Evolutionary conservation across 2,113 vertebrate species (phyloP).

Genomic region (Gorsachius goisagi): DNA sequence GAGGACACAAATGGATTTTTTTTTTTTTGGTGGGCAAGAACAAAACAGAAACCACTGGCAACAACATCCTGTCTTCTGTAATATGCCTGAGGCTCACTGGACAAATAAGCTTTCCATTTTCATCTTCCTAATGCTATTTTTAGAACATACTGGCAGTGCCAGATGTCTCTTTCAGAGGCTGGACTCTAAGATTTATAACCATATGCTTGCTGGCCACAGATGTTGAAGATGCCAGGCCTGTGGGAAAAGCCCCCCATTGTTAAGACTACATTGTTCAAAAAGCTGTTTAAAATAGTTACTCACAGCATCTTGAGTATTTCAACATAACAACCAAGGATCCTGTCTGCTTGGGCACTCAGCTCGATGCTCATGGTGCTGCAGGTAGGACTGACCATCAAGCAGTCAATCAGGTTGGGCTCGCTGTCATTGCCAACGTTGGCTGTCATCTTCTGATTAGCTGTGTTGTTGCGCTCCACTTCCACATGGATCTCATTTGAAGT

Average conservation of each 20-base stretch:
- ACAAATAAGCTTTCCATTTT: conserved; percentile 44
- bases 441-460: conserved; percentile 87
- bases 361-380: conserved; percentile 96
- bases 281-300: conserved; percentile 66
- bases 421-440: conserved; percentile 85
- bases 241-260: neutral
- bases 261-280: neutral
- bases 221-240: neutral
- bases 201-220: neutral
- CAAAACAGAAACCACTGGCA: conserved; percentile 20
- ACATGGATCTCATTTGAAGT: conserved; percentile 96
- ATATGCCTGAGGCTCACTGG: conserved; percentile 4
- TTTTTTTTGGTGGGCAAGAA: conserved; percentile 16
- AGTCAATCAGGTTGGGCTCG: conserved; percentile 98
- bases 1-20: neutral
- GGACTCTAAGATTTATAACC: conserved; percentile 37
- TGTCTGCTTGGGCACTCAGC: conserved; percentile 93
- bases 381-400: conserved; percentile 95
- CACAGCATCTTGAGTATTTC: conserved; percentile 99
- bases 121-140: conserved; percentile 51
- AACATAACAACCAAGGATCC: conserved; percentile 94
- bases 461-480: conserved; percentile 95
- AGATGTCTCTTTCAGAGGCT: conserved; percentile 46
- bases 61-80: neutral
- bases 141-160: conserved; percentile 39